phyloP scores from a whole-genome alignment of 1,140 invertebrate genomes.

The Drosophila pruinosa region DNA sequence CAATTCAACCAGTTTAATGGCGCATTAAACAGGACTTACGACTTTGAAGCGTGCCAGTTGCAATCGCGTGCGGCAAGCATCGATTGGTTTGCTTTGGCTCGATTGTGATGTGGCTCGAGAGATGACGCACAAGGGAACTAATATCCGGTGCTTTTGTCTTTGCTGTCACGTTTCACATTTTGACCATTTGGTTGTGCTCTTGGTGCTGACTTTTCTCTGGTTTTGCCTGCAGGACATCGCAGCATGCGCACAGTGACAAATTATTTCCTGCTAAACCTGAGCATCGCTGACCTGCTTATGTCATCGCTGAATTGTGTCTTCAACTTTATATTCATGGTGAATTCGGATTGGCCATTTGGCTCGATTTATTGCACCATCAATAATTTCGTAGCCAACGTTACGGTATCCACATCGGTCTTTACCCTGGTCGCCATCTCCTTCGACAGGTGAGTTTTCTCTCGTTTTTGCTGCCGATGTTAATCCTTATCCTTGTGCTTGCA shows the following conservation, averaged over 20 bases:
- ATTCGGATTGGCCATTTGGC: constrained; percentile 93
- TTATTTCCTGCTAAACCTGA: constrained; percentile 97
- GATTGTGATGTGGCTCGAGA: neutral
- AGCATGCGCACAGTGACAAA: constrained; percentile 98
- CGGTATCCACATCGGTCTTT: constrained; percentile 95
- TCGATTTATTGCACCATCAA: constrained; percentile 92
- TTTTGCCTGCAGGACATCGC: constrained; percentile 86
- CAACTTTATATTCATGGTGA: constrained; percentile 95
- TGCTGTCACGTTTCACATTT: constrained; percentile 39
- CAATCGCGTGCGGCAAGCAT: constrained; percentile 21
- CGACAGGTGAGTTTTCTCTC: constrained; percentile 87
- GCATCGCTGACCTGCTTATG: constrained; percentile 95
- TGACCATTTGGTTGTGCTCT: constrained; percentile 3
- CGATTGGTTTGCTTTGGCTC: neutral
- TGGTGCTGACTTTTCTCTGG: neutral
- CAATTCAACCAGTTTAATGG: neutral
- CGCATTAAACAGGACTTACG: constrained; percentile 26
- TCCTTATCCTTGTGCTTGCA: constrained; percentile 83
- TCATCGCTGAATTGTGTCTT: constrained; percentile 96
- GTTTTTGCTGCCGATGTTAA: neutral
- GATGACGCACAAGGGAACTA: constrained; percentile 10
- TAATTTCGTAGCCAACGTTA: constrained; percentile 94
- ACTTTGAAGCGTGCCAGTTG: neutral
- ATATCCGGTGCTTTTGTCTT: constrained; percentile 46
- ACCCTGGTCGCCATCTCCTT: constrained; percentile 93